Base-by-base conservation (phyloP, 2,113 vertebrate species). In the Mirza zaza region DNA sequence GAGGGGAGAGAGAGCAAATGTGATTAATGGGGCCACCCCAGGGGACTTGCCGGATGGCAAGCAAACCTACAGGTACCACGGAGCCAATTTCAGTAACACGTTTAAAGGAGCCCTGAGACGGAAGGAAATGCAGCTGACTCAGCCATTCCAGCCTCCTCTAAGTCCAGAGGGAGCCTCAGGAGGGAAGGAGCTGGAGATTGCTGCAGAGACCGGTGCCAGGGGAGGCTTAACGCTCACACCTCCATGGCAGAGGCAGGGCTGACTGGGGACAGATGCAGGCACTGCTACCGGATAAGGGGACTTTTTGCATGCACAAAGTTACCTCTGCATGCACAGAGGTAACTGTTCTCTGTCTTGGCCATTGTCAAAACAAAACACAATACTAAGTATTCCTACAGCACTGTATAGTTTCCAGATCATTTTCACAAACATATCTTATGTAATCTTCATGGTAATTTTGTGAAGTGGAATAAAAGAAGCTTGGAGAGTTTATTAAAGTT, bases 11-110 rank as follows among this genome's bases (percentile, higher is more conserved):
- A 90, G 95, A 96, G 86, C 42, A 50, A 95, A 93, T 73, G 86
- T 91, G 97, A 98, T 97, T 96, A 94, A 96, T 84, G 57, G 96
- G 84, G 39, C 70, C 71, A 81, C 90, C 96, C 90, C 87, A 52
- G 87, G 96, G 89, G 95, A 87, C 45, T 25, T 27, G 77, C 86
- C 39, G 75, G 55, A 94, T 84, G 89, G 93, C 86, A 90, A 96
- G 95, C 83, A 90, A 90, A 91, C 71, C 94, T 94, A 50, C 67
- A 0, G 90, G 91, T 85, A 92, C 95, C 86, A 79, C 1, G 5
- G 93, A 97, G 95, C 89, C 98, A 97, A 97, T 97, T 97, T 97
- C 97, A 94, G 94, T 90, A 97, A 96, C 95, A 96, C 75, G 97
- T 96, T 97, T 98, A 95, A 97, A 93, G 92, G 93, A 95, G 94